Conservation (phyloP, 1,140 invertebrate genomes). For the Leucophenga varia region DNA sequence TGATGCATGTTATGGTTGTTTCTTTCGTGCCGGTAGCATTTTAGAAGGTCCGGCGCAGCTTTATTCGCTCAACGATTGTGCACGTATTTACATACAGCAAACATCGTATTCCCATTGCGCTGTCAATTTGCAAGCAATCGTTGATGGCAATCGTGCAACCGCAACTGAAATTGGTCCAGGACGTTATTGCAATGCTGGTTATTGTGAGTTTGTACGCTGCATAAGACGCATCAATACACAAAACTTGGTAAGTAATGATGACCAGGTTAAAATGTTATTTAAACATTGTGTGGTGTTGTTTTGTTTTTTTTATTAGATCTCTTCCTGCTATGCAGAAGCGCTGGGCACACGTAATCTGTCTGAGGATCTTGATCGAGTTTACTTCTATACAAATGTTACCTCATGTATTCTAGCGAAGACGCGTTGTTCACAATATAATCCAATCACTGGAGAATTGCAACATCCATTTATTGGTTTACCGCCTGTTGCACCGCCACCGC, state of each 20-base stretch:
- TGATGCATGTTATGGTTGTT: conserved; percentile 60
- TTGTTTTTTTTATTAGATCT: conserved; percentile 10
- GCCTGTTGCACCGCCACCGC: conserved; percentile 2
- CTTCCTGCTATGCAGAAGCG: conserved; percentile 6
- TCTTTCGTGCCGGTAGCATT: conserved; percentile 56
- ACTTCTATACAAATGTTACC: conserved; percentile 61
- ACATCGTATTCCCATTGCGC: conserved; percentile 58
- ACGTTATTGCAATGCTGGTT: conserved; percentile 57
- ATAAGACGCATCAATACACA: conserved; percentile 60
- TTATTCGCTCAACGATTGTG: conserved; percentile 56
- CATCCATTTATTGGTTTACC: neutral
- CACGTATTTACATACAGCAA: conserved; percentile 58
- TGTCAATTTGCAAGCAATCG: conserved; percentile 48
- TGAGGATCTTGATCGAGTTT: conserved; percentile 25
- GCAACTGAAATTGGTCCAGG: neutral
- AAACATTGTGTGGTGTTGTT: neutral
- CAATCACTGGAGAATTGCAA: conserved; percentile 62
- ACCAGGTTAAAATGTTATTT: neutral
- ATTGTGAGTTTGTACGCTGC: conserved; percentile 62
- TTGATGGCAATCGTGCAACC: conserved; percentile 12
- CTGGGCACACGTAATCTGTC: conserved; percentile 8
- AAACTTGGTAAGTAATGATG: conserved; percentile 57
- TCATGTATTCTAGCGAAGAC: conserved; percentile 61
- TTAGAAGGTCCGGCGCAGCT: conserved; percentile 57
- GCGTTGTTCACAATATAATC: conserved; percentile 60